Base-by-base conservation (phyloP, 2,797 vertebrate genomes). In the Trichosurus vulpecula region DNA sequence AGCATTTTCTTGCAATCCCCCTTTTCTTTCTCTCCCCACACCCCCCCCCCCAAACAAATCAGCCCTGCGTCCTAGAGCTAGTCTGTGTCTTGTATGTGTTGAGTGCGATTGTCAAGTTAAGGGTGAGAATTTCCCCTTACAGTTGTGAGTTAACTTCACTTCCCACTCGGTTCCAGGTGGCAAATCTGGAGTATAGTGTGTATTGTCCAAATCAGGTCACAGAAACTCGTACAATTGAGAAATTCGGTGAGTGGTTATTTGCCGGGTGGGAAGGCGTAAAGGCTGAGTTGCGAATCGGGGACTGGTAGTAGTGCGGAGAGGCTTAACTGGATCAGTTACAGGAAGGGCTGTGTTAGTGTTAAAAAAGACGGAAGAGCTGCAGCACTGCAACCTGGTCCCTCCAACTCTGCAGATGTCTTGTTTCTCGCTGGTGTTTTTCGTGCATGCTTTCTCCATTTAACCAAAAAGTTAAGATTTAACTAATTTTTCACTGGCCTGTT, bases 351-450 rank as follows among this genome's bases (percentile, higher is more conserved):
- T 91, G 10, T 11, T 35, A 16, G 91, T 31, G 30, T 90, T 66
- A 56, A 58, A 61, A 31, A 61, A 61, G n/a, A 91, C 27, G 16
- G 91, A 96, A 96, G 95, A 95, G 92, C 54, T 92, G n/a, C 66
- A 14, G 19, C 52, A 81, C 93, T 95, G 55, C 95, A 94, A 94
- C 91, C 90, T 31, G 51, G 95, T 94, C 51, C 27, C 4, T 52
- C 92, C 92, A 58, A 29, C 74, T 93, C 92, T n/a, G 91, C 91
- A 92, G 93, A 90, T 94, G 97, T 96, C 93, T 81, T 96, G 92
- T 96, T 97, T 96, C 91, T 94, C 96, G 54, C 53, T 6, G 90
- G 96, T 95, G 91, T 92, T 95, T 97, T 94, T 30, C 58, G 89
- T 54, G 57, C 87, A 81, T 19, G 13, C 58, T 92, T 74, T 41